Evolutionary conservation across 2,888 invertebrate species (phyloP), one percentile per base, ranked within the genome.

Genomic region (Eilema griseolum): DNA sequence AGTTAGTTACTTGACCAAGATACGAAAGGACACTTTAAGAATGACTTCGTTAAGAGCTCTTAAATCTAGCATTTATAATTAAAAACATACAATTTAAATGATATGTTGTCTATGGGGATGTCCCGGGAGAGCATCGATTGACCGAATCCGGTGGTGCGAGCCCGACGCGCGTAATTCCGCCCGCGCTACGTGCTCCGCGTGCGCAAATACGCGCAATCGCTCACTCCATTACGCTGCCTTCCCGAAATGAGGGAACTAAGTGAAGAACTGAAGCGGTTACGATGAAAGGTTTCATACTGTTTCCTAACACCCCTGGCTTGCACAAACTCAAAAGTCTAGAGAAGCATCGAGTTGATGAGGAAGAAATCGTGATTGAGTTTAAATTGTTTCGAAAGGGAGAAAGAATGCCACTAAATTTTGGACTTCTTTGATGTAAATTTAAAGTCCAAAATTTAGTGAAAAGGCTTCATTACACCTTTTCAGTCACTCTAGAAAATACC

Each of bases 131-230:
- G 88, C 92, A 93, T 93, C 94, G 93, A 93, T 94, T 93, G 94
- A 90, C 93, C 92, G 93, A 92, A 90, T 92, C 92, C 90, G 83
- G 84, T 72, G 83, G 82, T 87, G 88, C 86, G 91, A 91, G 92
- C 90, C 89, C 90, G 89, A 87, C 89, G 92, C 89, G 91, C 93
- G 94, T 95, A 93, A 94, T 95, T 94, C 87, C 90, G 90, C 88
- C 86, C 87, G 85, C 86, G 87, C 77, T 87, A 95, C 95, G 95
- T 94, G 95, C 85, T 74, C 83, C 56, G 95, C 88, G 90, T 95
- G 88, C 90, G 87, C 85, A 89, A 91, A 80, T 81, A 80, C 84
- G 79, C 85, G 86, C 92, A 88, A 93, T 93, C 91, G 93, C 92
- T 91, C 88, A 89, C 90, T 89, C 90, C 89, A 90, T 90, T 90